phyloP scores from a whole-genome alignment of 2,888 invertebrate species.

The Microctonus brassicae region DNA sequence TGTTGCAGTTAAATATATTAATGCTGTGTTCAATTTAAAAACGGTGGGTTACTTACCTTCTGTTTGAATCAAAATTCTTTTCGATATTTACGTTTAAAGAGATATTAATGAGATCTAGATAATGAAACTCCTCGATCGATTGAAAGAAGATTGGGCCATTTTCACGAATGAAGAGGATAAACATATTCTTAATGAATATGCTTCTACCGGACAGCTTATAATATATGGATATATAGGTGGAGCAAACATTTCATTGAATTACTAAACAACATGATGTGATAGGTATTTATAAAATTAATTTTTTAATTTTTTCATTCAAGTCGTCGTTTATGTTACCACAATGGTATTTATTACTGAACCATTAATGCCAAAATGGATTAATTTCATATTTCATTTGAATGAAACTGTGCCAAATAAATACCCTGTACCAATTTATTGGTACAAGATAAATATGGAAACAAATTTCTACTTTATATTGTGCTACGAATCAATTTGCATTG shows the following conservation, averaged over 20 bases:
- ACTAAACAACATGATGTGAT: not conserved
- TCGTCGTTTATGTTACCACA: not conserved
- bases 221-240: not conserved
- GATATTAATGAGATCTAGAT: too few relatives aligned
- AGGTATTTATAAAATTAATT: not conserved
- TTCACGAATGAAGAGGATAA: too few relatives aligned
- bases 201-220: not conserved
- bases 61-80: too few relatives aligned
- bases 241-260: too few relatives aligned
- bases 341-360: not conserved
- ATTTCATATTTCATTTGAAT: not conserved
- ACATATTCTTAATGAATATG: too few relatives aligned
- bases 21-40: not conserved
- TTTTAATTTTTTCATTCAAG: not conserved
- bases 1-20: not conserved
- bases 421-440: conserved; percentile 9
- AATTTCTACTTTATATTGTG: not conserved
- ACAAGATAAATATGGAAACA: conserved; percentile 7
- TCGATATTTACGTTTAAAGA: too few relatives aligned
- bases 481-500: not conserved
- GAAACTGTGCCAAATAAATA: conserved; percentile 4
- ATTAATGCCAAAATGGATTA: not conserved
- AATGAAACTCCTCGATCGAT: too few relatives aligned
- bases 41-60: too few relatives aligned
- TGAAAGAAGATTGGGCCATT: too few relatives aligned